phyloP scores from a whole-genome alignment of 2,113 vertebrate species.

The Eurypyga helias region DNA sequence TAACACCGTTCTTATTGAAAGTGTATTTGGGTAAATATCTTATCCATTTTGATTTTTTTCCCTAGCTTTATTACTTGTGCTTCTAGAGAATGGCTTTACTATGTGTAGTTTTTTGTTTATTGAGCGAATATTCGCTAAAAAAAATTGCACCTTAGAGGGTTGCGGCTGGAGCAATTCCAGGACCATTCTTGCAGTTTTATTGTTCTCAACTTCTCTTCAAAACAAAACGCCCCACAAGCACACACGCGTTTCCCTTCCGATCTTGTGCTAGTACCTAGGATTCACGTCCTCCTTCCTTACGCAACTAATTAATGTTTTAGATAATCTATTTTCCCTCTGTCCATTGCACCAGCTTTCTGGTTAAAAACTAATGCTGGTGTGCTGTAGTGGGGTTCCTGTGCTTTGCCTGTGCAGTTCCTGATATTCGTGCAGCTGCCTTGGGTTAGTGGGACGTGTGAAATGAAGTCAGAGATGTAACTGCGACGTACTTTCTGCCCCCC shows the following conservation, averaged over 20 bases:
- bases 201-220: not conserved
- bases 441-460: not conserved
- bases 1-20: not conserved
- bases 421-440: not conserved
- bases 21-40: not conserved
- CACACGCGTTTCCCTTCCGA: not conserved
- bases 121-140: not conserved
- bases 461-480: not conserved
- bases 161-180: not conserved
- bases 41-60: not conserved
- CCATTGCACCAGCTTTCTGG: not conserved
- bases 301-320: not conserved
- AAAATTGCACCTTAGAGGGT: not conserved
- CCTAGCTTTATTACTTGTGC: not conserved
- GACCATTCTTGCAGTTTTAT: not conserved
- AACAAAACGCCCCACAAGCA: accelerated
- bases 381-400: not conserved
- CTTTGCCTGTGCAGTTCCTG: not conserved
- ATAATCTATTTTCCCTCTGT: not conserved
- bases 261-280: not conserved
- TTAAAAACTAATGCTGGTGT: not conserved
- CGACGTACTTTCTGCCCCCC: not conserved
- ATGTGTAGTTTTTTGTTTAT: not conserved
- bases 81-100: not conserved
- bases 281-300: not conserved